Percentiles rank a stretch among this genome's conserved stretches.
Conservation (phyloP, 2,888 invertebrate genomes). For the Geophilus truncorum region DNA sequence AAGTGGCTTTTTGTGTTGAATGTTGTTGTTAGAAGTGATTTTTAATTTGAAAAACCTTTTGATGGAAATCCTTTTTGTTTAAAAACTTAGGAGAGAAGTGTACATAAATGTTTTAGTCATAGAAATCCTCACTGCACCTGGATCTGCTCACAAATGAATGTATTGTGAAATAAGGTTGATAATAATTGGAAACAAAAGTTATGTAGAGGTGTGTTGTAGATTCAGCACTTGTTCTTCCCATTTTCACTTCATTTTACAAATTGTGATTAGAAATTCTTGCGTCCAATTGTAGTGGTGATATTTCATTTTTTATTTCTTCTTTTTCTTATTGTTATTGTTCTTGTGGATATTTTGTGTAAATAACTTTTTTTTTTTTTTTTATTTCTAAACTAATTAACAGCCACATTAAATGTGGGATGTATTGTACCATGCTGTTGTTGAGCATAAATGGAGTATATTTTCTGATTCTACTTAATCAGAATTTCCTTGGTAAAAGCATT, state of each 20-base stretch:
- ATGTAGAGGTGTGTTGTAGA: not conserved
- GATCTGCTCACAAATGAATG: constrained; percentile 16
- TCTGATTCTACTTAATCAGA: not conserved
- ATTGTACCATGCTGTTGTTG: not conserved
- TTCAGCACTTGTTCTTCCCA: not conserved
- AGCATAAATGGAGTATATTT: not conserved
- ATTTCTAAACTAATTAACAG: not conserved
- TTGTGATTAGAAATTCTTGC: not conserved
- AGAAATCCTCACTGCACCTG: not conserved
- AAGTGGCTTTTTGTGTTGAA: not conserved
- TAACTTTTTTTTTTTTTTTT: not conserved
- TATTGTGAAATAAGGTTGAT: not conserved
- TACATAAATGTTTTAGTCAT: not conserved
- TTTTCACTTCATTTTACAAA: not conserved
- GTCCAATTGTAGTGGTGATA: not conserved
- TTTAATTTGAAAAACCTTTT: not conserved
- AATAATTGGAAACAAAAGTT: not conserved
- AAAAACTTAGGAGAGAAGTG: not conserved
- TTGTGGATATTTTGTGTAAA: not conserved
- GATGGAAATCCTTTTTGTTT: not conserved
- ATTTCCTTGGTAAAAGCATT: constrained; percentile 4
- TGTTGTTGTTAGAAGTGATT: not conserved
- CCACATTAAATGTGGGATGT: not conserved
- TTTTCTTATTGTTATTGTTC: not conserved
- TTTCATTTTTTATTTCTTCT: too few relatives aligned